These are phyloP conservation scores for Steinernema carpocapsae DNA, from an alignment of 2,888 invertebrate genomes.

Conservation along the genomic window DNA sequence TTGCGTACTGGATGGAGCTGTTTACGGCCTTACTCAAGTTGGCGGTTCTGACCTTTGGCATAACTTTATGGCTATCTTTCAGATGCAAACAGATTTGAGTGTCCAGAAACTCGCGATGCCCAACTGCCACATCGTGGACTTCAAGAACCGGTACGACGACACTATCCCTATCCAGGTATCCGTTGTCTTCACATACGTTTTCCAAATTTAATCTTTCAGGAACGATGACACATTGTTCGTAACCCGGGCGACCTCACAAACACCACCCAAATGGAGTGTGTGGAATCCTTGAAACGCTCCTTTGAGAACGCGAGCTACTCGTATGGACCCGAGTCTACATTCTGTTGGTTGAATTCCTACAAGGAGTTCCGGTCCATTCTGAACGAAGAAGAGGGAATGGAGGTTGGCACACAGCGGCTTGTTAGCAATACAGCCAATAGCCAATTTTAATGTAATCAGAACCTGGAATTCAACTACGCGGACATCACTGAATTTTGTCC, in stretches of 20 bases:
- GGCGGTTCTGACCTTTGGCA: not conserved
- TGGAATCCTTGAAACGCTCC: slow-evolving; percentile 41
- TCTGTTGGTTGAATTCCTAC: slow-evolving; percentile 52
- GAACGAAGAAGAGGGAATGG: slow-evolving; percentile 46
- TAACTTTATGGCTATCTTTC: not conserved
- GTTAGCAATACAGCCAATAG: no score
- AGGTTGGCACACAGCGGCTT: slow-evolving; percentile 30
- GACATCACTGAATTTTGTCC: slow-evolving; percentile 22
- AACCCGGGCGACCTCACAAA: slow-evolving; percentile 51
- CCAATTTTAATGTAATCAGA: no score
- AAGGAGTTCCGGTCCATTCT: slow-evolving; percentile 51
- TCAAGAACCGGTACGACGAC: slow-evolving; percentile 50
- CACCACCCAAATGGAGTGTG: slow-evolving; percentile 36
- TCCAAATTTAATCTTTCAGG: slow-evolving; percentile 36
- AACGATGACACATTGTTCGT: slow-evolving; percentile 51
- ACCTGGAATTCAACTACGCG: not conserved
- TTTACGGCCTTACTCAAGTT: slow-evolving; percentile 47
- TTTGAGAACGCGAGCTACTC: slow-evolving; percentile 43
- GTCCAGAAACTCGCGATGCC: slow-evolving; percentile 54
- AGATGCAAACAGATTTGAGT: slow-evolving; percentile 52
- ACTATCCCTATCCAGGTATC: slow-evolving; percentile 46
- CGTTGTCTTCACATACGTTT: not conserved
- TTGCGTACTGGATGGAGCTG: slow-evolving; percentile 53
- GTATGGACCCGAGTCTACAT: slow-evolving; percentile 52
- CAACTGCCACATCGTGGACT: slow-evolving; percentile 48